Conservation (phyloP, 2,888 invertebrate species). For the Volucella inflata region DNA sequence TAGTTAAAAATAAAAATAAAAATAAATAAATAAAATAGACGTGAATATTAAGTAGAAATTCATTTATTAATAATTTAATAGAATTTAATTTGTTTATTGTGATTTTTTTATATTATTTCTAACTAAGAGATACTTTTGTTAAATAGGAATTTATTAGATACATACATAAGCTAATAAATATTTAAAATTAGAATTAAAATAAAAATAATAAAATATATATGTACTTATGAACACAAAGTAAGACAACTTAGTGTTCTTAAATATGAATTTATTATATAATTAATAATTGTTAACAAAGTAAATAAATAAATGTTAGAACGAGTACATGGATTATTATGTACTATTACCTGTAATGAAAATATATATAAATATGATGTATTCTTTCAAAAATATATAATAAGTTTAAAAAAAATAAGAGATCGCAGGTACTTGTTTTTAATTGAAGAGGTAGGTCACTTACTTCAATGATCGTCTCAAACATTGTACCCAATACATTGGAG, state of each 20-base stretch:
- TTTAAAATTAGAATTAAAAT: slow-evolving; percentile 18
- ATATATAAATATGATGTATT: slow-evolving; percentile 60
- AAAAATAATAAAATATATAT: slow-evolving; percentile 44
- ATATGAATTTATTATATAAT: slow-evolving; percentile 46
- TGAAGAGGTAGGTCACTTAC: not conserved
- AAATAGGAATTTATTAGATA: slow-evolving; percentile 29
- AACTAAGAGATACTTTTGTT: slow-evolving; percentile 18
- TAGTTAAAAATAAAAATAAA: too few species aligned
- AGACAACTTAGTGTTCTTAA: slow-evolving; percentile 43
- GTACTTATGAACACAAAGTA: slow-evolving; percentile 42
- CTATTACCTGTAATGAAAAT: slow-evolving; percentile 53
- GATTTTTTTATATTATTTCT: slow-evolving; percentile 53
- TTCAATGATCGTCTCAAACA: too few species aligned
- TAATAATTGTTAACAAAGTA: slow-evolving; percentile 57
- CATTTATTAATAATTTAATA: slow-evolving; percentile 11
- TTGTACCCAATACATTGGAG: too few species aligned
- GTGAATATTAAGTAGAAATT: slow-evolving; percentile 9
- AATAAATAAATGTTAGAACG: slow-evolving; percentile 46
- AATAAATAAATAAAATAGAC: not conserved
- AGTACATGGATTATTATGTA: slow-evolving; percentile 59
- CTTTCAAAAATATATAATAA: slow-evolving; percentile 71
- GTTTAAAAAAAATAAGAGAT: slow-evolving; percentile 28
- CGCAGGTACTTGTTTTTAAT: not conserved
- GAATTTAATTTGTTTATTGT: slow-evolving; percentile 58
- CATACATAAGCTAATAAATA: slow-evolving; percentile 22